Base-by-base conservation (phyloP, 2,888 invertebrate genomes). In the Mantis religiosa region DNA sequence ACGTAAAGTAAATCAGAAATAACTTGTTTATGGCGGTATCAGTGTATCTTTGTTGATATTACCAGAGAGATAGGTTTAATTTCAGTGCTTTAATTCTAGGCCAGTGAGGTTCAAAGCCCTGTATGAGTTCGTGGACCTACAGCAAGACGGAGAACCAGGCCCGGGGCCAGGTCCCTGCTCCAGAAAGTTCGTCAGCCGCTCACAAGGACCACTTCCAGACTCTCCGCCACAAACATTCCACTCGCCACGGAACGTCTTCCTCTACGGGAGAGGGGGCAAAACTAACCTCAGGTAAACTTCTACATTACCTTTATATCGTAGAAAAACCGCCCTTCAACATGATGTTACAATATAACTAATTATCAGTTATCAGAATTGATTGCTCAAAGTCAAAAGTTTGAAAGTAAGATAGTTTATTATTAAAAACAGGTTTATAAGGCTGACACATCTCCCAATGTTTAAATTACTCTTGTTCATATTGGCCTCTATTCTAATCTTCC, bases 101-200 rank as follows among this genome's bases (percentile, higher is more conserved):
- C 97, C 97, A 0, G 95, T 98, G 85, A 96, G 96, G 91, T 98
- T 98, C 92, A 96, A 97, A 92, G 96, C 97, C 0, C 95, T 97
- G 41, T 98, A 98, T 93, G 98, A 98, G 93, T 98, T 98, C 92
- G 97, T 98, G 83, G 97, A 98, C 92, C 94, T 97, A 14, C 97
- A 97, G 91, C 96, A 97, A 93, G 98, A 97, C 91, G 98, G 98
- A 0, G 96, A 97, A 91, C 95, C 96, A 0, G 96, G 96, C 93
- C 54, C 54, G 25, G 97, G 96, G 8, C 94, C 94, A 71, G 97
- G 96, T 0, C 94, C 95, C 0, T 98, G 98, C 92, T 97, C 97
- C 34, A 95, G 98, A 88, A 95, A 96, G 91, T 98, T 98, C 92
- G 95, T 96, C 87, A 96, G 96, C 90, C 94, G 91, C 89, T 91